Percentiles rank a stretch among this genome's conserved stretches.
phyloP scores from a whole-genome alignment of 2,797 vertebrate genomes.

The Chiloscyllium punctatum region DNA sequence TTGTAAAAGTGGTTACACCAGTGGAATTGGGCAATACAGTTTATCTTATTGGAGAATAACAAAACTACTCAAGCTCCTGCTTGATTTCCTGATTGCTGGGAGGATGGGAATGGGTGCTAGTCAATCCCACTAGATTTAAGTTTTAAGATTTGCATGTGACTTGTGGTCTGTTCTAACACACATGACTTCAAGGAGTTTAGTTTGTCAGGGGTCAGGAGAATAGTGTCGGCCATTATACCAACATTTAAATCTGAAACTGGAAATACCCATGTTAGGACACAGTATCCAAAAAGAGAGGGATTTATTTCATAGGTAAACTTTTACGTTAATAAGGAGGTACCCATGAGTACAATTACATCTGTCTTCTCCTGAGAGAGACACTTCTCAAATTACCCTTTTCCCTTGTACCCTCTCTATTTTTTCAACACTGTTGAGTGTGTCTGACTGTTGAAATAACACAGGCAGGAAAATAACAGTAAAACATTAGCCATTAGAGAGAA shows the following conservation, averaged over 20 bases:
- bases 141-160: neutral
- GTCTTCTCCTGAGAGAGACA: neutral
- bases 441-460: neutral
- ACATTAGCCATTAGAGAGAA: neutral
- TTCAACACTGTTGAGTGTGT: neutral
- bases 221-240: neutral
- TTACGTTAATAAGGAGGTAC: neutral
- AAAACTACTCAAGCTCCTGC: neutral
- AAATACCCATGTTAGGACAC: neutral
- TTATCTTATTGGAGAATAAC: neutral
- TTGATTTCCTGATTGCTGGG: neutral
- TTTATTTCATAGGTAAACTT: neutral
- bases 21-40: too few relatives aligned
- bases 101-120: neutral
- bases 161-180: neutral
- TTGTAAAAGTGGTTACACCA: neutral
- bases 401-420: neutral
- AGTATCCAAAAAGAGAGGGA: neutral
- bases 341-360: neutral
- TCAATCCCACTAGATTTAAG: neutral
- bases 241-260: neutral
- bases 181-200: neutral
- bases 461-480: neutral
- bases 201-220: accelerated
- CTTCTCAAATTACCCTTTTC: neutral